Percentiles rank a stretch among this genome's conserved stretches.
phyloP scores from a whole-genome alignment of 2,113 vertebrate genomes.

The Leucopsar rothschildi region DNA sequence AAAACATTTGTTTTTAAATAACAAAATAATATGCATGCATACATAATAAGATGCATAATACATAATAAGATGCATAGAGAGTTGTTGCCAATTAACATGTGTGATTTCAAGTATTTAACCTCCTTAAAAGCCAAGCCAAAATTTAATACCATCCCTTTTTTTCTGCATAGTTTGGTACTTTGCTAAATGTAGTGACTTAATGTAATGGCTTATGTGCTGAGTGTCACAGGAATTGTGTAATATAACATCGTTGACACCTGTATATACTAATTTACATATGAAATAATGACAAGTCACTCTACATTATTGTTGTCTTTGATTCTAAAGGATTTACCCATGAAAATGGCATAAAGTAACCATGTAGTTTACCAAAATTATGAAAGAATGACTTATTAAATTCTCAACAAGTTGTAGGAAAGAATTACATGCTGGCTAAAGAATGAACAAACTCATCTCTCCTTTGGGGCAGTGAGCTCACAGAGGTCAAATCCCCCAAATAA shows the following conservation, averaged over 20 bases:
- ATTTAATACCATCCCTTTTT: background rate
- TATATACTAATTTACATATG: background rate
- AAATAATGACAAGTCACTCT: background rate
- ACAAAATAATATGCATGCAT: background rate
- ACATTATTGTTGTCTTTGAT: background rate
- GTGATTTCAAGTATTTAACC: background rate
- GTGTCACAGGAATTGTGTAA: background rate
- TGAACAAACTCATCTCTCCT: background rate
- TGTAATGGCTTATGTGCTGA: background rate
- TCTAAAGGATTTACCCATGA: background rate
- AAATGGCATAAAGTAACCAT: rapidly evolving
- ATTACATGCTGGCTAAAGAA: rapidly evolving
- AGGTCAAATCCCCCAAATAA: background rate
- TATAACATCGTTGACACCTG: background rate
- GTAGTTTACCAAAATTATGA: background rate
- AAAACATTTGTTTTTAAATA: background rate
- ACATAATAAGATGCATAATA: background rate
- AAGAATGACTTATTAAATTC: background rate
- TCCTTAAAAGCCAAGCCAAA: background rate
- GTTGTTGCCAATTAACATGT: background rate
- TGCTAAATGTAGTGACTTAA: background rate
- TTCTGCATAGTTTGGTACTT: background rate
- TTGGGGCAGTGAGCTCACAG: background rate
- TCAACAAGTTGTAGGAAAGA: background rate
- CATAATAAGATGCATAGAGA: background rate